phyloP scores from a whole-genome alignment of 2,888 invertebrate species.

The Synergus gifuensis region DNA sequence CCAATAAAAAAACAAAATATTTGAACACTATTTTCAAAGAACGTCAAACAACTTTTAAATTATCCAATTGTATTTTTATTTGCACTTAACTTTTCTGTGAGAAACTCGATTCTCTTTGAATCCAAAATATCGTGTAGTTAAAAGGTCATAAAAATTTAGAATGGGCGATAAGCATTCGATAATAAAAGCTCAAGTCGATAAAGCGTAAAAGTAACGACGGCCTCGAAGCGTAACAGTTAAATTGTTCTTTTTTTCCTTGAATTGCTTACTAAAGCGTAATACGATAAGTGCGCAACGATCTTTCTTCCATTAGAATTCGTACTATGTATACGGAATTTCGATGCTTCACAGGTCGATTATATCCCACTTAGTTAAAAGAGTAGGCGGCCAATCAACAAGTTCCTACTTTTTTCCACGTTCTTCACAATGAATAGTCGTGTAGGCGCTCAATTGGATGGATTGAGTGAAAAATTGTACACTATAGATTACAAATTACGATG shows the following conservation, averaged over 20 bases:
- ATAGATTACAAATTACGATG: conserved; percentile 59
- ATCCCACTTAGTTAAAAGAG: conserved; percentile 42
- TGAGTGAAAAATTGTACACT: conserved; percentile 62
- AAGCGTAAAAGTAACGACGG: conserved; percentile 30
- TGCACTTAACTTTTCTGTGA: background rate
- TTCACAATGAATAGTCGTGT: conserved; percentile 61
- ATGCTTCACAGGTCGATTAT: conserved; percentile 2
- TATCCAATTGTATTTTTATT: background rate
- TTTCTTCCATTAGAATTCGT: conserved; percentile 16
- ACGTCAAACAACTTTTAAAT: too few relatives aligned
- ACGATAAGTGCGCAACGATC: conserved; percentile 14
- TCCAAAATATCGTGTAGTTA: conserved; percentile 15
- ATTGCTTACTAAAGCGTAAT: conserved; percentile 34
- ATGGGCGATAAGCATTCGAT: conserved; percentile 23
- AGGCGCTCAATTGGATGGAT: conserved; percentile 69
- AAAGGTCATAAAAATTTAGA: conserved; percentile 24
- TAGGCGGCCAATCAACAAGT: conserved; percentile 61
- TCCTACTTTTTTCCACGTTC: conserved; percentile 54
- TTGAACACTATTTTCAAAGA: too few relatives aligned
- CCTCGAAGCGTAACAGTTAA: conserved; percentile 14
- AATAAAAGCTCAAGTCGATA: conserved; percentile 34
- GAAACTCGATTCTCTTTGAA: conserved; percentile 4
- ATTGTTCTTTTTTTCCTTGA: conserved; percentile 6
- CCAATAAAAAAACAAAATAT: too few relatives aligned
- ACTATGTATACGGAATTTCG: conserved; percentile 24